These are phyloP conservation scores for Myripristis murdjan DNA, from an alignment of 2,797 vertebrate genomes.

Conservation along the genomic window DNA sequence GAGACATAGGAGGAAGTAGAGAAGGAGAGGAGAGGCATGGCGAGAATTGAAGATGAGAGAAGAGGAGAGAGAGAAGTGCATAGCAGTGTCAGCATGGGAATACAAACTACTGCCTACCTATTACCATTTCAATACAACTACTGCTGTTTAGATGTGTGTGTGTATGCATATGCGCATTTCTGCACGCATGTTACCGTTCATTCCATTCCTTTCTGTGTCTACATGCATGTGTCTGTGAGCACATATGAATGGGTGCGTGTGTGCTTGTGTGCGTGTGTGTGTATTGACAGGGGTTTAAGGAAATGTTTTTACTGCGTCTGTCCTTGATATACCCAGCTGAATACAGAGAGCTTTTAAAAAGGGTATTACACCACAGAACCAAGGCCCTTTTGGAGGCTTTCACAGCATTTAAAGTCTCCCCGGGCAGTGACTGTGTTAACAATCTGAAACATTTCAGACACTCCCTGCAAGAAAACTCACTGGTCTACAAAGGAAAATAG, in stretches of 20 bases:
- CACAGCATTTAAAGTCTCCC: conserved; percentile 48
- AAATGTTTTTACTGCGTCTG: conserved; percentile 44
- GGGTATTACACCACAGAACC: conserved; percentile 38
- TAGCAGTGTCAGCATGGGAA: conserved; percentile 48
- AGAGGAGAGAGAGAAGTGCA: conserved; percentile 2
- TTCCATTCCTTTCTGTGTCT: no score
- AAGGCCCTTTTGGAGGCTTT: conserved; percentile 45
- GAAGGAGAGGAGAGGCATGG: not conserved
- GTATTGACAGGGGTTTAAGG: conserved; percentile 48
- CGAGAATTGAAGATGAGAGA: not conserved
- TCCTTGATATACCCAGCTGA: conserved; percentile 67
- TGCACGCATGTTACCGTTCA: no score
- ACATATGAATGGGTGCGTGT: no score
- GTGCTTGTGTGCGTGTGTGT: conserved; percentile 8
- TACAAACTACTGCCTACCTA: conserved; percentile 50
- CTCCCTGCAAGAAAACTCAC: conserved; percentile 30
- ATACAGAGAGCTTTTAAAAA: conserved; percentile 67
- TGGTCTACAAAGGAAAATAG: conserved; percentile 25
- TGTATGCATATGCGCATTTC: not conserved
- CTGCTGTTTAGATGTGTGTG: conserved; percentile 23
- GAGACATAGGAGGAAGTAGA: not conserved
- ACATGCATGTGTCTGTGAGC: not conserved
- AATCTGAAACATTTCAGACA: conserved; percentile 9
- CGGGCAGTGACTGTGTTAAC: conserved; percentile 5
- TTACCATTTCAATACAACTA: conserved; percentile 20